Evolutionary conservation across 1,140 invertebrate genomes (phyloP).

Genomic region (Dryas iulia): DNA sequence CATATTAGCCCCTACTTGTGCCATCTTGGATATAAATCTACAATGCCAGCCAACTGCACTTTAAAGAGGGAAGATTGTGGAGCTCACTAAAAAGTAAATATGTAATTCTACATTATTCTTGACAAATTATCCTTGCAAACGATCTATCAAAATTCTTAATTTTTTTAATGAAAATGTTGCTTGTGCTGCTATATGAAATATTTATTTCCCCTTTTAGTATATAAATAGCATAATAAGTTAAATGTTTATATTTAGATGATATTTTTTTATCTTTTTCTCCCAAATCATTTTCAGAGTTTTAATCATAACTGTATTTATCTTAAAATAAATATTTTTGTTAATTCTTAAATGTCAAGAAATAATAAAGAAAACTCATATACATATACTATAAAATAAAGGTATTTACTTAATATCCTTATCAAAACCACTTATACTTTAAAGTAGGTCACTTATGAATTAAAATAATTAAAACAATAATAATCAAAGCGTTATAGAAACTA

Average conservation of each 20-base stretch:
- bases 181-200: too few relatives aligned
- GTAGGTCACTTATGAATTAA: background rate
- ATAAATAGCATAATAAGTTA: too few relatives aligned
- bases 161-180: too few relatives aligned
- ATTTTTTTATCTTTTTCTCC: background rate
- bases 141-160: too few relatives aligned
- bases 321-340: too few relatives aligned
- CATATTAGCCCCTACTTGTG: conserved; percentile 77
- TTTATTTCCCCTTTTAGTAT: too few relatives aligned
- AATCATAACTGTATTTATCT: background rate
- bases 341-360: too few relatives aligned
- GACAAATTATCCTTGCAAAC: too few relatives aligned
- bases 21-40: conserved; percentile 49
- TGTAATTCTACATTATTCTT: background rate
- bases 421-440: conserved; percentile 9
- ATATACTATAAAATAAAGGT: too few relatives aligned
- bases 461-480: background rate
- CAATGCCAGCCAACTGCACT: conserved; percentile 19
- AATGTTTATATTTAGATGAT: too few relatives aligned
- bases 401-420: background rate
- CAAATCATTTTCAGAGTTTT: too few relatives aligned
- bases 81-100: conserved; percentile 43
- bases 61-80: conserved; percentile 24
- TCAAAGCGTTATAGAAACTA: background rate
- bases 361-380: too few relatives aligned